phyloP scores from a whole-genome alignment of 1,140 invertebrate species.

The Penaeus chinensis region DNA sequence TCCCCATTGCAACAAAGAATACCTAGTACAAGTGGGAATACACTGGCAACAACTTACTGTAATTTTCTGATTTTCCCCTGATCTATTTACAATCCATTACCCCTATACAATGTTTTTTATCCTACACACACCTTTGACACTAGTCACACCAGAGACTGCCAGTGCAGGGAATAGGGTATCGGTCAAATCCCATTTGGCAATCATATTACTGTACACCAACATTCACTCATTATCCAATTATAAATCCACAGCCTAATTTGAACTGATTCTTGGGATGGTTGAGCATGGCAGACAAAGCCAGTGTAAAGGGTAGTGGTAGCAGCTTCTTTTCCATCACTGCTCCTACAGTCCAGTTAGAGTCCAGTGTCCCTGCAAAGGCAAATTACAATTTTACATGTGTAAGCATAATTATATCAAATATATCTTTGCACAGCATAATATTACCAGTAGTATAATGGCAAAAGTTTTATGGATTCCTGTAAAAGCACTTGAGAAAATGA shows the following conservation, averaged over 20 bases:
- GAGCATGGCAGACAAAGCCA: conserved; percentile 90
- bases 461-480: too few relatives aligned
- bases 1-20: conserved; percentile 11
- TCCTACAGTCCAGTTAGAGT: conserved; percentile 95
- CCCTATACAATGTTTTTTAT: conserved; percentile 40
- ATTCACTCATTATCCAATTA: conserved; percentile 75
- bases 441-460: too few relatives aligned
- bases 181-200: not conserved
- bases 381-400: conserved; percentile 34
- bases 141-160: conserved; percentile 13
- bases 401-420: not conserved
- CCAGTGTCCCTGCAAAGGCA: conserved; percentile 81
- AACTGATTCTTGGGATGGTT: conserved; percentile 93
- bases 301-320: conserved; percentile 91
- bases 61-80: conserved; percentile 6
- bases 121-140: conserved; percentile 11
- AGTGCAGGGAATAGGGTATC: not conserved
- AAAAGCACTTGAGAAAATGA: too few relatives aligned
- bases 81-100: conserved; percentile 46
- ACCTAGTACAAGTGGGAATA: conserved; percentile 30
- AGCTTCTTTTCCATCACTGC: conserved; percentile 95
- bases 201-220: conserved; percentile 4
- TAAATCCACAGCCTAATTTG: conserved; percentile 86
- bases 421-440: too few relatives aligned
- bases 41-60: conserved; percentile 19